phyloP scores from a whole-genome alignment of 2,113 vertebrate genomes.

The Antechinus stuartii region DNA sequence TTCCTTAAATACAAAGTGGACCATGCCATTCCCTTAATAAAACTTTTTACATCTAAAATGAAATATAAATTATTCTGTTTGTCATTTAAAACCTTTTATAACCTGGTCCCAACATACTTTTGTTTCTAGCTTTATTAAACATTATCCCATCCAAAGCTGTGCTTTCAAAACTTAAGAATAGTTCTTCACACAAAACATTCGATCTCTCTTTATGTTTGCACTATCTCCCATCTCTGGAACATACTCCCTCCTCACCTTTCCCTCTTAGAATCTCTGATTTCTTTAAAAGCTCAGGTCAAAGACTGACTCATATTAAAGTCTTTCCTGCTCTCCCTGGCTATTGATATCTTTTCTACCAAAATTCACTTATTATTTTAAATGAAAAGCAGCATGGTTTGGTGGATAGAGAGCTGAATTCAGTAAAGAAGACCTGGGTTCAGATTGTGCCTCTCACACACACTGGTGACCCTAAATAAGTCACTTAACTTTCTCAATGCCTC shows the following conservation, averaged over 20 bases:
- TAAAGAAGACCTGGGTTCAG: neutral
- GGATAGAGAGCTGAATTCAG: neutral
- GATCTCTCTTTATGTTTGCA: neutral
- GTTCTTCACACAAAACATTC: neutral
- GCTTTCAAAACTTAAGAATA: neutral
- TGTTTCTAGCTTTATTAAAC: neutral
- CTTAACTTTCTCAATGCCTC: neutral
- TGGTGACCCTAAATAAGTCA: neutral
- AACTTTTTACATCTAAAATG: neutral
- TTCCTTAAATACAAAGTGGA: neutral
- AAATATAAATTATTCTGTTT: neutral
- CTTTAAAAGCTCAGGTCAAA: neutral
- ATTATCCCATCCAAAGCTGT: neutral
- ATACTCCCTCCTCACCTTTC: neutral
- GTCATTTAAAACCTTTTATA: neutral
- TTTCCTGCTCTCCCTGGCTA: neutral
- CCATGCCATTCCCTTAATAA: neutral
- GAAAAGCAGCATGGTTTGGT: neutral
- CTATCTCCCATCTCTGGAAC: neutral
- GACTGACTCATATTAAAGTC: neutral
- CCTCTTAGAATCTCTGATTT: neutral
- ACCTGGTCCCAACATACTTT: neutral
- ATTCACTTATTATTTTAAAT: neutral
- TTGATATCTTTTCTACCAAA: neutral
- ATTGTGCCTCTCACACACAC: neutral